Evolutionary conservation across 37 sponge, comb jelly and placozoan species (phyloP).

Genomic region (Hexactinellida sp.): DNA sequence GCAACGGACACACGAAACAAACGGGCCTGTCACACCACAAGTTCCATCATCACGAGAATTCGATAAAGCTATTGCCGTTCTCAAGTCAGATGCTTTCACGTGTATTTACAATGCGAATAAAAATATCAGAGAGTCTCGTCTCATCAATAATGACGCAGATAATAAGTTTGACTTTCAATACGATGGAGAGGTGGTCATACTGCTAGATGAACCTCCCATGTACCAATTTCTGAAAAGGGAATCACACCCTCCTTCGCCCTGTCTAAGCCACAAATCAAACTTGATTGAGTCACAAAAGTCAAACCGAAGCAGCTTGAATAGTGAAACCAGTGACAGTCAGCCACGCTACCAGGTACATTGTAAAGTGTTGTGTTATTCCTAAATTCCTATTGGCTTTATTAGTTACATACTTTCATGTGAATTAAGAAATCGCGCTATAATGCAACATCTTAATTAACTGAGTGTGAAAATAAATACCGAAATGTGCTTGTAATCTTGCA

Average conservation of each 20-base stretch:
- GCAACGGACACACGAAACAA: neutral
- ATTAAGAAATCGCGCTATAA: neutral
- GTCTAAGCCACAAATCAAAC: neutral
- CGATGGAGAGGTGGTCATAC: neutral
- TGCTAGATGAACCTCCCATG: neutral
- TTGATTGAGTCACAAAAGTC: neutral
- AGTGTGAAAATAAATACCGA: too few species aligned
- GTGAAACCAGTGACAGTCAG: neutral
- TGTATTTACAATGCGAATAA: slow-evolving; percentile 5
- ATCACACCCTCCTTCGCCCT: neutral
- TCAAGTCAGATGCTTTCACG: neutral
- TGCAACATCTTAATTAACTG: too few species aligned
- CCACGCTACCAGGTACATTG: neutral
- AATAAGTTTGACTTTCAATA: neutral
- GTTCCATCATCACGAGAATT: neutral
- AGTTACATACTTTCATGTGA: too few species aligned
- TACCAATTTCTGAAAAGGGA: neutral
- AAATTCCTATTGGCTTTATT: too few species aligned
- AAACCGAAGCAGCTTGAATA: neutral
- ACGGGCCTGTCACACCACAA: neutral
- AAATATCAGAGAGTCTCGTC: neutral
- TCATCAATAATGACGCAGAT: neutral
- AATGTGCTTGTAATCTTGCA: neutral
- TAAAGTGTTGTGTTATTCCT: too few species aligned
- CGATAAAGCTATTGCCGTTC: neutral